phyloP scores from a whole-genome alignment of 2,888 invertebrate species.

The Nipponacmea schrenckii region DNA sequence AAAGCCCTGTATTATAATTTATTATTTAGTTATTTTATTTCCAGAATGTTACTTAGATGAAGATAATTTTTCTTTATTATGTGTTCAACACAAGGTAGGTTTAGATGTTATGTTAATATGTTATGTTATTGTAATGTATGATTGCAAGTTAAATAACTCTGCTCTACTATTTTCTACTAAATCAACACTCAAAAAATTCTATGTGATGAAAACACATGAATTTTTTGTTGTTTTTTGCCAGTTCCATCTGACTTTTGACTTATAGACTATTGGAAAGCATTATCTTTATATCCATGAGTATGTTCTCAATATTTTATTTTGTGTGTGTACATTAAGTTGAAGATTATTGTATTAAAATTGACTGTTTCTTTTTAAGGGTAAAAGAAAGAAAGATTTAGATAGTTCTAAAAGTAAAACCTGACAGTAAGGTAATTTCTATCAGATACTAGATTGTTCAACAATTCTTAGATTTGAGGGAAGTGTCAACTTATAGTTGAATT shows the following conservation, averaged over 20 bases:
- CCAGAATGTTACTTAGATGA: slow-evolving; percentile 67
- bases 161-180: no score
- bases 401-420: slow-evolving; percentile 23
- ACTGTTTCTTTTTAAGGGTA: slow-evolving; percentile 18
- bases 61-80: slow-evolving; percentile 67
- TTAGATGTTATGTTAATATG: slow-evolving; percentile 14
- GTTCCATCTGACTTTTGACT: slow-evolving; percentile 1
- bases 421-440: slow-evolving; percentile 13
- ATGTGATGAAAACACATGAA: no score
- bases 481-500: no score
- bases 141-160: slow-evolving; percentile 11
- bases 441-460: neutral
- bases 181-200: no score
- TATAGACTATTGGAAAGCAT: no score
- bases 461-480: no score
- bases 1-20: no score
- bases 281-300: no score
- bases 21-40: no score
- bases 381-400: slow-evolving; percentile 20
- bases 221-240: slow-evolving; percentile 10
- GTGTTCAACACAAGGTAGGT: slow-evolving; percentile 68
- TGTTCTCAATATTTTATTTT: slow-evolving; percentile 1
- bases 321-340: neutral
- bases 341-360: neutral
- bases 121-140: neutral